Percentiles rank a stretch among this genome's conserved stretches.
phyloP scores from a whole-genome alignment of 64 coral and sea anemone genomes.

The Astreopora myriophthalma region DNA sequence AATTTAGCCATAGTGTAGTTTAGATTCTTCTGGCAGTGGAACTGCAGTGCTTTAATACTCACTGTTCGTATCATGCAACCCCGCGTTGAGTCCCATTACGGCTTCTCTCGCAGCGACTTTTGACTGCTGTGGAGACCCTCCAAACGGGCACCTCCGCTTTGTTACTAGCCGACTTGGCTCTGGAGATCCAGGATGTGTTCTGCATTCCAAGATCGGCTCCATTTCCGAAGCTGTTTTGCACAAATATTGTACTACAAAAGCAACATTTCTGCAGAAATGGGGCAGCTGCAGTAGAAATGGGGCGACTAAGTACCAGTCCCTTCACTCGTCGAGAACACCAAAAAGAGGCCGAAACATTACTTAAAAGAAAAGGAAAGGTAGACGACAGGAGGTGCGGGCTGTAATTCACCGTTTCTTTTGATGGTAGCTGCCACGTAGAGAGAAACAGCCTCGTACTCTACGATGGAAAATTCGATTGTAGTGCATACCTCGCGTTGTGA shows the following conservation, averaged over 20 bases:
- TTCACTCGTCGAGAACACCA: background rate
- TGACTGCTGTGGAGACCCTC: slow-evolving; percentile 73
- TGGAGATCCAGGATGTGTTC: slow-evolving; percentile 64
- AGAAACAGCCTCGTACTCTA: background rate
- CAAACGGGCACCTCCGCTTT: slow-evolving; percentile 94
- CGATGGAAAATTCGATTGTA: background rate
- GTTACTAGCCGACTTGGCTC: slow-evolving; percentile 73
- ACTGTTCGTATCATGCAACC: background rate
- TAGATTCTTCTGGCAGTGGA: too few relatives aligned
- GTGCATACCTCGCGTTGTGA: background rate
- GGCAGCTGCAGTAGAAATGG: background rate
- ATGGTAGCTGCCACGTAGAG: background rate
- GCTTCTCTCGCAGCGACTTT: slow-evolving; percentile 54
- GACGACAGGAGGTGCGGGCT: background rate
- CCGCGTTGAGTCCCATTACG: background rate
- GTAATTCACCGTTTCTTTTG: background rate
- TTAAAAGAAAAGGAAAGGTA: background rate
- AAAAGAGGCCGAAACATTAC: slow-evolving; percentile 8
- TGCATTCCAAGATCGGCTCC: slow-evolving; percentile 46
- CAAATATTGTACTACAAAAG: background rate
- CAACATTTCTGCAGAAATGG: background rate
- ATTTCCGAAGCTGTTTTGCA: background rate
- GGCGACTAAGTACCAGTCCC: background rate
- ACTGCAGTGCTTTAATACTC: background rate
- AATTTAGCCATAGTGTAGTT: too few relatives aligned